Evolutionary conservation across 2,888 invertebrate genomes (phyloP).

Genomic region (Harmothoe impar): DNA sequence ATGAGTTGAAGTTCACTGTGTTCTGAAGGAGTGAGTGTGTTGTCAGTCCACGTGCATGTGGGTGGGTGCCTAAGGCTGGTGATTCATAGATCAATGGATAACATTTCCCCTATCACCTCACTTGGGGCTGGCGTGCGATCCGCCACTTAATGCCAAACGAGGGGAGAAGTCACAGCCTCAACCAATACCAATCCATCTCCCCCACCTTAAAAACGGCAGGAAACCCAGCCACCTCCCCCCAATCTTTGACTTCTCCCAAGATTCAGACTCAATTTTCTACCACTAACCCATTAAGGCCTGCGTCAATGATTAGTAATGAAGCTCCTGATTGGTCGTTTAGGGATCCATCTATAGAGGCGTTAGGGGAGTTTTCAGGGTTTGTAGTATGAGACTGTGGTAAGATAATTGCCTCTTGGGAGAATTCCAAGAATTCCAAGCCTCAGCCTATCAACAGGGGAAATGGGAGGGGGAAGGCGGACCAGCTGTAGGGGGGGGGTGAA

Average conservation of each 20-base stretch:
- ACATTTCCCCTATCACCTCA: not conserved
- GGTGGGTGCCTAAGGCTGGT: not conserved
- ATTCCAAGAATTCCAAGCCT: not conserved
- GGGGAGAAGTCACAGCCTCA: constrained; percentile 20
- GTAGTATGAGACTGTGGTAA: not conserved
- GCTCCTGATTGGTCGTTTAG: not conserved
- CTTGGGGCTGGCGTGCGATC: not conserved
- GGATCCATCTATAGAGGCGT: not conserved
- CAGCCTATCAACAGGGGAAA: not conserved
- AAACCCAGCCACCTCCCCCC: not conserved
- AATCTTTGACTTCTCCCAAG: constrained; percentile 8
- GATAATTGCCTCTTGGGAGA: not conserved
- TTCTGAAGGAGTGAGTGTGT: too few species aligned
- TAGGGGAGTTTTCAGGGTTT: not conserved
- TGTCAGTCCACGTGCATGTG: not conserved
- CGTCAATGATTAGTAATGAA: constrained; percentile 2
- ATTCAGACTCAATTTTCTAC: not conserved
- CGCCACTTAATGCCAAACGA: not conserved
- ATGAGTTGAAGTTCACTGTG: too few species aligned
- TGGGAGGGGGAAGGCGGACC: not conserved
- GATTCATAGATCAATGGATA: constrained; percentile 33
- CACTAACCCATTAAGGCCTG: not conserved
- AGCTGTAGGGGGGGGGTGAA: not conserved
- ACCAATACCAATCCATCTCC: not conserved
- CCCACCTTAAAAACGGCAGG: not conserved